Evolutionary conservation across 2,797 vertebrate species (phyloP).

Genomic region (Hephaestus fuliginosus): DNA sequence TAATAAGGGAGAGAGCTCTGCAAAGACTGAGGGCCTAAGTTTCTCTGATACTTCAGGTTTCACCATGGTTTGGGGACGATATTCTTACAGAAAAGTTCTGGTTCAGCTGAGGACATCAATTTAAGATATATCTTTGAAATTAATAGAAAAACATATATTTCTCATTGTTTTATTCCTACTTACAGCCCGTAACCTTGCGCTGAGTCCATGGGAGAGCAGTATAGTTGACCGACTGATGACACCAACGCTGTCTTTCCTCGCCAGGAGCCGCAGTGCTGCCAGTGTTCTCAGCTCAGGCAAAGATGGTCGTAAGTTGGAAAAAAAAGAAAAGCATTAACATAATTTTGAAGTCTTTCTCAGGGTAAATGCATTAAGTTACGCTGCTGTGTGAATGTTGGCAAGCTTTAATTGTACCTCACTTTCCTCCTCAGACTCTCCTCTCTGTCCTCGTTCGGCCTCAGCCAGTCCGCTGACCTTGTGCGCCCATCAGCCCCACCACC

Average conservation of each 20-base stretch:
- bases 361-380: accelerated
- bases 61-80: neutral
- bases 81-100: neutral
- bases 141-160: neutral
- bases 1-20: neutral
- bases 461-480: conserved; percentile 93
- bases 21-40: neutral
- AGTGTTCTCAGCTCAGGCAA: conserved; percentile 90
- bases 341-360: accelerated
- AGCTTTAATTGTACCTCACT: neutral
- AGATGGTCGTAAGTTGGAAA: conserved; percentile 89
- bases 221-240: conserved; percentile 98
- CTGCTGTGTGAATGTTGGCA: neutral
- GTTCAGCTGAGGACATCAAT: conserved; percentile 4
- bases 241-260: conserved; percentile 95
- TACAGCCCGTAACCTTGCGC: conserved; percentile 90
- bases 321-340: neutral
- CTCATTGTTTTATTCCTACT: conserved; percentile 5
- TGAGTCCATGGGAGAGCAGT: conserved; percentile 98
- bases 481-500: conserved; percentile 89
- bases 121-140: neutral
- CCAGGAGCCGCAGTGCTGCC: conserved; percentile 95
- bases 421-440: conserved; percentile 82
- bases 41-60: neutral
- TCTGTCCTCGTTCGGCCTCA: conserved; percentile 95